Conservation (phyloP, 2,113 vertebrate species). For the Isurus oxyrinchus region DNA sequence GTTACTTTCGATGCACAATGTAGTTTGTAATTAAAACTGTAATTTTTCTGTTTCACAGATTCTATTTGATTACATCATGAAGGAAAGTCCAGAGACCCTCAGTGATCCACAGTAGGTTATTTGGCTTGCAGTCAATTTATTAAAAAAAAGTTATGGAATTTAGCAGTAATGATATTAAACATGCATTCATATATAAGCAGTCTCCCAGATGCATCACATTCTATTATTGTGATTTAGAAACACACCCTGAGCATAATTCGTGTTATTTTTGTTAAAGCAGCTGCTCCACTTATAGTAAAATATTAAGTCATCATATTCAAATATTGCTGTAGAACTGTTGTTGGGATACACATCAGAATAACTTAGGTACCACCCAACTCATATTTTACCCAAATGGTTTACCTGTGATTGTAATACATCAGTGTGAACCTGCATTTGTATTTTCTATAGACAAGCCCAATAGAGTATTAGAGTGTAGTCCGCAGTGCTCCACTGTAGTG, state of each 20-base stretch:
- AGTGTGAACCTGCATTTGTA: background rate
- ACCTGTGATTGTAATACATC: background rate
- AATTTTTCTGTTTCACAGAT: constrained; percentile 57
- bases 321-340: background rate
- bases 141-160: background rate
- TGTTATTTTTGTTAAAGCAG: background rate
- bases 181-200: background rate
- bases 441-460: background rate
- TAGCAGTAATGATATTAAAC: background rate
- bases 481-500: too few species aligned
- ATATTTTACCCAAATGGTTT: background rate
- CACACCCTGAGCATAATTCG: background rate
- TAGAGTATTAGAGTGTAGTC: background rate
- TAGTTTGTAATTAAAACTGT: background rate
- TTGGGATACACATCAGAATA: background rate
- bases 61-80: constrained; percentile 83
- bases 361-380: background rate
- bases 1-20: background rate
- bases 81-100: constrained; percentile 84
- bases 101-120: constrained; percentile 84
- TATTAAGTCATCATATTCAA: background rate
- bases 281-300: background rate
- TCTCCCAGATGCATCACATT: background rate
- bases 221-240: background rate
- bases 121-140: background rate